Percentiles rank a stretch among this genome's conserved stretches.
phyloP scores from a whole-genome alignment of 2,888 invertebrate genomes.

The Epirrita christyi region DNA sequence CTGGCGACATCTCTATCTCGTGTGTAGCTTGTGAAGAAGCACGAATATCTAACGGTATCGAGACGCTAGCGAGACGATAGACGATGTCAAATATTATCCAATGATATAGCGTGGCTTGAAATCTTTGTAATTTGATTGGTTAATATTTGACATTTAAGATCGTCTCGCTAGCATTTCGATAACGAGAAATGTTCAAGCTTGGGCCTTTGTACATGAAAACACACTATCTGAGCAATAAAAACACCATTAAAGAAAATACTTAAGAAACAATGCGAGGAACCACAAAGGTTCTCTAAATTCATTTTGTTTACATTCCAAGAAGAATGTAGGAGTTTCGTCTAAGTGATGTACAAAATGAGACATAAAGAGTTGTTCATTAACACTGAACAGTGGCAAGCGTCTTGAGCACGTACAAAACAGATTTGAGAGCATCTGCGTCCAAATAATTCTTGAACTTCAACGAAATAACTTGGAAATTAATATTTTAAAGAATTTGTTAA shows the following conservation, averaged over 20 bases:
- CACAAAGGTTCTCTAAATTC: slow-evolving; percentile 16
- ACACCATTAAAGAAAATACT: slow-evolving; percentile 5
- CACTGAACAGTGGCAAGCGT: slow-evolving; percentile 55
- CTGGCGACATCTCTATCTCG: no score
- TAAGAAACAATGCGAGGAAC: slow-evolving; percentile 10
- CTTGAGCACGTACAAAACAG: slow-evolving; percentile 73
- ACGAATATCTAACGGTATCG: no score
- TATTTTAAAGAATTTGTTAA: slow-evolving; percentile 20
- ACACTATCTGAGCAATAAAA: slow-evolving; percentile 1
- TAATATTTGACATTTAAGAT: no score
- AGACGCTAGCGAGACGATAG: no score
- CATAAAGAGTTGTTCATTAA: slow-evolving; percentile 67
- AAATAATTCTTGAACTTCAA: slow-evolving; percentile 26
- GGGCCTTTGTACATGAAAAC: no score
- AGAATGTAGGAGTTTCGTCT: slow-evolving; percentile 23
- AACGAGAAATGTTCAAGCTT: no score
- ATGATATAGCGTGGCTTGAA: no score
- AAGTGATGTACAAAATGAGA: slow-evolving; percentile 37
- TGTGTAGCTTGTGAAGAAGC: no score
- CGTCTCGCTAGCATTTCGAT: no score
- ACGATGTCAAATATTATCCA: no score
- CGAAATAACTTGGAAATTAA: slow-evolving; percentile 27
- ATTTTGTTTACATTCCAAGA: slow-evolving; percentile 24
- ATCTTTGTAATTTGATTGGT: no score
- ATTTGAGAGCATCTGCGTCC: slow-evolving; percentile 53